A percentile compares a stretch with the other conserved stretches of the same genome.
Conservation (phyloP, 2,888 invertebrate genomes). For the Xestia rhomboidea region DNA sequence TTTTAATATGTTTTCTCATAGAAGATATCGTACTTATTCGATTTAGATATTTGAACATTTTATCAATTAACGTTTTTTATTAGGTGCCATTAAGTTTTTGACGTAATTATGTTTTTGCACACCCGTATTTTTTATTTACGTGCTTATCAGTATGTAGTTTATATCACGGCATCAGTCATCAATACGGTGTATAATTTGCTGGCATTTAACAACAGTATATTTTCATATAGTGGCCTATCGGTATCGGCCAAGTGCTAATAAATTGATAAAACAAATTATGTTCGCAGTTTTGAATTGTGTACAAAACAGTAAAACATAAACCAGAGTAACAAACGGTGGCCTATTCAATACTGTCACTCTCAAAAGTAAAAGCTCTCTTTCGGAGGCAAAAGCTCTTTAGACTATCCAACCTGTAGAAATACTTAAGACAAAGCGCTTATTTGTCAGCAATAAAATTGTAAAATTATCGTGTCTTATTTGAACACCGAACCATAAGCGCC, state of each 20-base stretch:
- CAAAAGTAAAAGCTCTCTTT: not conserved
- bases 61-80: slow-evolving; percentile 28
- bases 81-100: slow-evolving; percentile 21
- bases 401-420: not conserved
- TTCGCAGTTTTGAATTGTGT: slow-evolving; percentile 21
- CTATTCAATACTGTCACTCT: not conserved
- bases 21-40: slow-evolving; percentile 17
- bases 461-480: slow-evolving; percentile 4
- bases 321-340: slow-evolving; percentile 9
- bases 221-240: slow-evolving; percentile 14
- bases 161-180: slow-evolving; percentile 14
- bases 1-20: not conserved
- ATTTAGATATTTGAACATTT: slow-evolving; percentile 4
- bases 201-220: slow-evolving; percentile 14
- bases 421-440: not conserved
- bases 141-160: slow-evolving; percentile 32
- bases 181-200: slow-evolving; percentile 12
- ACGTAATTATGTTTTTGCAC: slow-evolving; percentile 4
- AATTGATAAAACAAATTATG: slow-evolving; percentile 4
- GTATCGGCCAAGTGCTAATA: slow-evolving; percentile 22
- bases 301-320: slow-evolving; percentile 3
- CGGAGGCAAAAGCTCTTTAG: not conserved
- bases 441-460: not conserved
- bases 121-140: slow-evolving; percentile 26
- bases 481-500: not conserved